Evolutionary conservation across 2,888 invertebrate species (phyloP).

Genomic region (Dicycla oo): DNA sequence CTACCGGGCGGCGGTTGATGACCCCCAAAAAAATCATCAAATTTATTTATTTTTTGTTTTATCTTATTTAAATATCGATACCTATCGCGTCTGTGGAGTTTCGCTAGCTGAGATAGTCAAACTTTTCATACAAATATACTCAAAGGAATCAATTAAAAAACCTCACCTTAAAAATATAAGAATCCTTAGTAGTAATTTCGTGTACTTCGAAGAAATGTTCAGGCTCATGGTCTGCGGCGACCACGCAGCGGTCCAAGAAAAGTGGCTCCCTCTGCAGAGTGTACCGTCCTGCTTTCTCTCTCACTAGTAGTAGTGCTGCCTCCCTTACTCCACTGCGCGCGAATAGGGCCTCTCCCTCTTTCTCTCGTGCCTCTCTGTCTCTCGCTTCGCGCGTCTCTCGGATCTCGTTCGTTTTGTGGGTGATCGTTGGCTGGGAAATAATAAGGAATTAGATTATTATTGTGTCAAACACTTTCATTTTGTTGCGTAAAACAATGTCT

Average conservation of each 20-base stretch:
- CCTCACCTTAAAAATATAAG: conserved; percentile 97
- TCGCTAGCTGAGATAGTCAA: no score
- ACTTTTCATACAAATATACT: no score
- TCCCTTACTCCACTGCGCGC: conserved; percentile 95
- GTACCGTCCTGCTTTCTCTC: conserved; percentile 97
- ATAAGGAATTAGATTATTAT: background rate
- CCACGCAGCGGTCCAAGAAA: conserved; percentile 97
- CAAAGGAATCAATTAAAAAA: background rate
- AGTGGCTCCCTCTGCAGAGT: conserved; percentile 97
- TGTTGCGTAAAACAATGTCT: background rate
- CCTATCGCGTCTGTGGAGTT: no score
- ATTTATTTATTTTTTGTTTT: no score
- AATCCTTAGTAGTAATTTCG: conserved; percentile 97
- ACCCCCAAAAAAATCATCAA: no score
- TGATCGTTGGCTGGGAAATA: conserved; percentile 92
- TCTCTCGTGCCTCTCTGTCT: conserved; percentile 85
- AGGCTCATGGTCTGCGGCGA: conserved; percentile 96
- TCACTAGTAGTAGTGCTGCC: conserved; percentile 96
- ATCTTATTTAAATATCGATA: no score
- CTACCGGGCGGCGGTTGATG: no score
- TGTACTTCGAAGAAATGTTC: conserved; percentile 99
- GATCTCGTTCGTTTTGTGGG: conserved; percentile 92
- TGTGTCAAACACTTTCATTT: background rate
- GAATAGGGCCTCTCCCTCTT: conserved; percentile 90
- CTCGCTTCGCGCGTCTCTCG: conserved; percentile 87